Evolutionary conservation across 1,140 invertebrate species (phyloP).

Genomic region (Zaprionus taronus): DNA sequence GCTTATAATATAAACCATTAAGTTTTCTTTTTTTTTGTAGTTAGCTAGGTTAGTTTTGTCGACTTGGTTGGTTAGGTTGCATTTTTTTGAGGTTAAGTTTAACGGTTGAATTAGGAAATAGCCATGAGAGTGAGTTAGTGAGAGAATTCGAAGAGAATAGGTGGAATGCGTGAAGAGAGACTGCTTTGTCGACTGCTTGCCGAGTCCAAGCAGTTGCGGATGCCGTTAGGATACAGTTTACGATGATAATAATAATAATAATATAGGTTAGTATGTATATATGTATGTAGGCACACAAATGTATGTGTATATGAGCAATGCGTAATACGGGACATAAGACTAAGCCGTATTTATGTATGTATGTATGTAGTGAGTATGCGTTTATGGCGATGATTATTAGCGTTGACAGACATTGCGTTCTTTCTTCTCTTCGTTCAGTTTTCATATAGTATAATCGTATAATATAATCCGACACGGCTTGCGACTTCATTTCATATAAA

Average conservation of each 20-base stretch:
- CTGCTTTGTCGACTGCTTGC: conserved; percentile 8
- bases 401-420: conserved; percentile 37
- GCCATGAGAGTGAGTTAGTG: conserved; percentile 12
- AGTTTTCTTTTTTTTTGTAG: conserved; percentile 38
- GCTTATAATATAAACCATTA: conserved; percentile 75
- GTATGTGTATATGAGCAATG: conserved; percentile 20
- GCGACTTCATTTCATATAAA: conserved; percentile 67
- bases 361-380: conserved; percentile 29
- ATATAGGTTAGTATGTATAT: not conserved
- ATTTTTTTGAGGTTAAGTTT: conserved; percentile 46
- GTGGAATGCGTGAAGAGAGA: conserved; percentile 4
- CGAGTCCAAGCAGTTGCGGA: not conserved
- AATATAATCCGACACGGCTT: conserved; percentile 59
- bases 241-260: not conserved
- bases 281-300: not conserved
- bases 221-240: not conserved
- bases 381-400: conserved; percentile 27
- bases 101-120: conserved; percentile 39
- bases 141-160: not conserved
- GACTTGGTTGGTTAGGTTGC: conserved; percentile 47
- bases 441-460: conserved; percentile 46
- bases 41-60: conserved; percentile 64
- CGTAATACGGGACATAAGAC: not conserved
- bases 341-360: conserved; percentile 33
- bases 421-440: not conserved